Conservation (phyloP, 2,113 vertebrate genomes). For the Erythrocebus patas region DNA sequence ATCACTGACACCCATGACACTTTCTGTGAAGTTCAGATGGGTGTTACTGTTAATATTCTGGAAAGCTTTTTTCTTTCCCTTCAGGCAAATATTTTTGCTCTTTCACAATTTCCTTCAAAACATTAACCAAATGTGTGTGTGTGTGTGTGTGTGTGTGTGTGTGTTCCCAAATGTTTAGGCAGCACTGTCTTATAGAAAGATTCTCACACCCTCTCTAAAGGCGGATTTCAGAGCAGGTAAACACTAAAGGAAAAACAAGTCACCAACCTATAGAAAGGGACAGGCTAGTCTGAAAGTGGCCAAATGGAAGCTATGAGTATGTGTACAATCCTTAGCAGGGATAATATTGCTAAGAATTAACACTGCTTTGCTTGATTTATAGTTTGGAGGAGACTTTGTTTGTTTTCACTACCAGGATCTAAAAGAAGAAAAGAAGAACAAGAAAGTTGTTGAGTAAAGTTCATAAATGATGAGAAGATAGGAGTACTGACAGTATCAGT, state of each 20-base stretch:
- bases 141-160: neutral
- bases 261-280: neutral
- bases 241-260: neutral
- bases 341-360: neutral
- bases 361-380: neutral
- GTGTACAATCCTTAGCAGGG: neutral
- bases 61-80: neutral
- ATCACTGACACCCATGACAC: constrained; percentile 62
- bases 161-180: too few relatives aligned
- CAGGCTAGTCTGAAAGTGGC: neutral
- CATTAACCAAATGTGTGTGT: neutral
- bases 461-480: neutral
- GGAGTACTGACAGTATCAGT: neutral
- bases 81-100: constrained; percentile 52
- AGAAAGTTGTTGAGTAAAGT: neutral
- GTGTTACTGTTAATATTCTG: constrained; percentile 45
- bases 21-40: constrained; percentile 58
- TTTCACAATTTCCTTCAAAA: constrained; percentile 30
- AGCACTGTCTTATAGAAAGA: too few relatives aligned
- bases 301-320: neutral
- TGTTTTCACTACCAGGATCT: neutral
- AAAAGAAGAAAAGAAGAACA: neutral
- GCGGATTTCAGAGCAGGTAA: neutral
- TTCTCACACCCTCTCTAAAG: too few relatives aligned
- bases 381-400: neutral